A percentile compares a stretch with the other conserved stretches of the same genome.
Conservation (phyloP, 2,113 vertebrate species). For the Lathamus discolor region DNA sequence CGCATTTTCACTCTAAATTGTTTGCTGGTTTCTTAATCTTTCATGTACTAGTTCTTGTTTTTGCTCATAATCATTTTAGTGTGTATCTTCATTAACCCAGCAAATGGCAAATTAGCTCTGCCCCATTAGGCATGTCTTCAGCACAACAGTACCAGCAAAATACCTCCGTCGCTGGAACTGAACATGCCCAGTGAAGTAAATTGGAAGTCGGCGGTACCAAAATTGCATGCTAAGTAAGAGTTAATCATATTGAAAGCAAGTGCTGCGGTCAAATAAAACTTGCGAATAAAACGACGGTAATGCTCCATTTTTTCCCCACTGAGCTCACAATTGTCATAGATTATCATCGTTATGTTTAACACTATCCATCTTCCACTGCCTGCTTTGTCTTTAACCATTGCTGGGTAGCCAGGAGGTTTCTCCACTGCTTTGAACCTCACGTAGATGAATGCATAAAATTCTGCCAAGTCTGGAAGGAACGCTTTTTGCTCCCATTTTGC, state of each 20-base stretch:
- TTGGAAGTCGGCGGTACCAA: not conserved
- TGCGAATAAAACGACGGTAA: not conserved
- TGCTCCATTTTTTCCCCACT: not conserved
- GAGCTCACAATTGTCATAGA: not conserved
- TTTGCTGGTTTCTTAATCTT: not conserved
- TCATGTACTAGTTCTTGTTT: not conserved
- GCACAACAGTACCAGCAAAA: not conserved
- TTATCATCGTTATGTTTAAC: not conserved
- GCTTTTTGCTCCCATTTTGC: not conserved
- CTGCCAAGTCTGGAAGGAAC: not conserved
- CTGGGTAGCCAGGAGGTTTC: not conserved
- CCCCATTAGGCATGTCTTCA: not conserved
- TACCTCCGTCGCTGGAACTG: not conserved
- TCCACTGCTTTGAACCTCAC: not conserved
- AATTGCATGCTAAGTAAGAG: constrained; percentile 13
- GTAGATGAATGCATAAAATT: not conserved
- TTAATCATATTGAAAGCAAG: constrained; percentile 18
- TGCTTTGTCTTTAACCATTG: not conserved
- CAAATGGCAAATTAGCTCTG: constrained; percentile 26
- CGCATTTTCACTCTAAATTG: not conserved
- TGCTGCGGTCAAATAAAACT: not conserved
- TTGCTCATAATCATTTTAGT: not conserved
- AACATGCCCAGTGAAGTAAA: not conserved
- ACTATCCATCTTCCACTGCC: not conserved
- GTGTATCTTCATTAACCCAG: constrained; percentile 5